Evolutionary conservation across 2,888 invertebrate genomes (phyloP), one percentile per base, ranked within the genome.

Genomic region (Pollenia angustigena): DNA sequence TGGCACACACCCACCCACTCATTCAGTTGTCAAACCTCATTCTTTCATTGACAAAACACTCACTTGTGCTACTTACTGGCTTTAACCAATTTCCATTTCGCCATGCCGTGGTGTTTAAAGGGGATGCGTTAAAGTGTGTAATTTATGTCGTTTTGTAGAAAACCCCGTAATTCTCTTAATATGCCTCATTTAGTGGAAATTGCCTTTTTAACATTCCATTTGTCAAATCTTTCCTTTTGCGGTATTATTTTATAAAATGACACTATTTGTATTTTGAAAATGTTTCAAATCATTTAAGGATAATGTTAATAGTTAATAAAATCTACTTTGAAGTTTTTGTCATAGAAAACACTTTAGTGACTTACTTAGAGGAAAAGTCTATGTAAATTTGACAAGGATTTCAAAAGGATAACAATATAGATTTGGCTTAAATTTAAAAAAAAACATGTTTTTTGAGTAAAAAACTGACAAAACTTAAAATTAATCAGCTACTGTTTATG

Each of bases 171-270:
- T 16, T 69, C 16, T 52, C 50, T n/a, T 50, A 52, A 7, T 50
- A 16, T 52, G 32, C 52, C 52, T 69, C 69, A 52, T 69, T 52
- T 40, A 52, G 12, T 40, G 40, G 16, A 52, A 69, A 69, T 69
- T 52, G 69, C 2, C 32, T 69, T 6, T 68, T 68, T 64, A 64
- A 18, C 64, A 64, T 68, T 50, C 48, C 18, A 68, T 68, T 68
- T 48, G 14, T 68, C 9, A 46, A 32, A 32, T 32, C 32, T 32
- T 32, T 32, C 6, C 32, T 32, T 32, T 32, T 32, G 32, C 6
- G 32, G 32, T 32, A 32, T 32, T 32, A 23, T 23, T 23, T 23
- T 23, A 3, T 23, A 6, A 48, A 68, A 14, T 58, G 58, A 9
- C 32, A 44, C 16, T 18, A 23, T 68, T 23, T 23, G 23, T 50